Base-by-base conservation (phyloP, 2,888 invertebrate species). In the Dynastes maya region DNA sequence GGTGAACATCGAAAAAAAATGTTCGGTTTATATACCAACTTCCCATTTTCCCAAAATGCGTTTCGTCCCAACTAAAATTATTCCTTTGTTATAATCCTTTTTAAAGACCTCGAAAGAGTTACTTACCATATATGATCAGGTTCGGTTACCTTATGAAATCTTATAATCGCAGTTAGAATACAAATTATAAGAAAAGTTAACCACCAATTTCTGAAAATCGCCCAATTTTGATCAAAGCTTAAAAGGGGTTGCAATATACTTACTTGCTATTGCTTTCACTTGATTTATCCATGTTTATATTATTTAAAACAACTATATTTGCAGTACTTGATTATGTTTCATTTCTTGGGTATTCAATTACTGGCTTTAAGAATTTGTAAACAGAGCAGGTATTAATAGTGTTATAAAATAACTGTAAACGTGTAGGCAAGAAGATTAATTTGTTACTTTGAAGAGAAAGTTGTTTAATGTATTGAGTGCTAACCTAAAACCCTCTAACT, bases 41-140 rank as follows among this genome's bases (percentile, higher is more conserved):
- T 0, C 96, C 97, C 97, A 98, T 98, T 92, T 98, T 98, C 0
- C 98, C 98, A 91, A 98, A 98, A 90, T 98, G 98, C 40, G 98
- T 98, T 91, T 98, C 98, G 90, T 98, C 98, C 97, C 97, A 97
- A 87, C 96, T 96, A 86, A 84, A 91, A 83, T 80, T 76, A 80
- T 78, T 22, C 58, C 45, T 51, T 27, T n/a, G 5, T 11, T 27
- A 49, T 40, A 80, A 78, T 74, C 80, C 61, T 13, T 11, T 51
- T n/a, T 2, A n/a, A 9, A 4, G 72, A 45, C 63, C n/a, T 53
- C 40, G 9, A 5, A 67, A 49, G 5, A 29, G 6, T 53, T 77
- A 51, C 91, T 91, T 92, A 97, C 97, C 98, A 98, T 37, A 98
- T 95, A 93, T 98, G 98, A 89, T 96, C 94, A 1, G 98, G 98